Base-by-base conservation (phyloP, 2,113 vertebrate genomes). In the Rafetus swinhoei region DNA sequence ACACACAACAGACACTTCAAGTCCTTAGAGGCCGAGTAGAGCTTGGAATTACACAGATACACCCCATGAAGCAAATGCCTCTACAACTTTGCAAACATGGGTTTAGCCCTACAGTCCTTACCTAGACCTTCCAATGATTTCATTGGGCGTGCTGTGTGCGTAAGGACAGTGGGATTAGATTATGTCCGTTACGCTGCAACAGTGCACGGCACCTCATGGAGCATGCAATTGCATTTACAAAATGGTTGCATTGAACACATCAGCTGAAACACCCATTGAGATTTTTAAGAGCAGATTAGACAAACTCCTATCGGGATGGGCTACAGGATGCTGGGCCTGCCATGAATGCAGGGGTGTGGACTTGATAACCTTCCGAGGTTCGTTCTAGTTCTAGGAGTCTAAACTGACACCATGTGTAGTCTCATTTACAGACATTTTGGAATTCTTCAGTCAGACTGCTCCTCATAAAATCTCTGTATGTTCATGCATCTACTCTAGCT, bases 401-500 rank as follows among this genome's bases (percentile, higher is more conserved):
- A 69, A 32, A 19, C 18, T 69, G 29, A 29, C 24, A 29, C 84
- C 69, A 25, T 52, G 19, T n/a, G 32, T 80, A 50, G 82, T 93
- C 87, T 91, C 79, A 87, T 90, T 53, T 93, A 84, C 82, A 82
- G 55, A 60, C 10, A 1, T 50, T 77, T 95, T 85, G 86, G 93
- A 96, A 94, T 52, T 91, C 62, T 89, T 88, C 88, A 69, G 91
- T 92, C 80, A 93, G 90, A 11, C 16, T 16, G 21, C 45, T 18
- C 69, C 69, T 74, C 19, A n/a, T 12, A 39, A 39, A 10, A 77
- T 55, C 92, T 85, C 65, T 56, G 94, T 94, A 87, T 95, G 95
- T 96, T 96, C 96, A 86, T 93, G 91, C 85, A 91, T 86, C 89
- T 53, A 27, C 39, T 45, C 39, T 45, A 45, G 39, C 39, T 45